phyloP scores from a whole-genome alignment of 2,797 vertebrate species.

The Pangasius djambal region DNA sequence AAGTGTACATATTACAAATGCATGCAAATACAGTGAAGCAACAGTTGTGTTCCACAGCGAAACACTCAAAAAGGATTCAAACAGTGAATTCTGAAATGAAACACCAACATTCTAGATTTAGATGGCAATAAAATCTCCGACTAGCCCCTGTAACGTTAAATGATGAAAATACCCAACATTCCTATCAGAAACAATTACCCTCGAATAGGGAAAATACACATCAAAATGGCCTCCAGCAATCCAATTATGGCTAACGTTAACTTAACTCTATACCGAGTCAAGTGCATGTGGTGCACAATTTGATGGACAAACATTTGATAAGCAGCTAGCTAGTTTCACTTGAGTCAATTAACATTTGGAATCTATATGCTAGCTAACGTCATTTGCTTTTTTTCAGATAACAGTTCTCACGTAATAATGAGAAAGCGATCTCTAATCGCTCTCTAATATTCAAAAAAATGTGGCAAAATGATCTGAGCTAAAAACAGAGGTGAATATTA shows the following conservation, averaged over 20 bases:
- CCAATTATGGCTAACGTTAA: slow-evolving; percentile 1
- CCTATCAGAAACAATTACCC: background rate
- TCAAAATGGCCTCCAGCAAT: background rate
- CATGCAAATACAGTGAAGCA: background rate
- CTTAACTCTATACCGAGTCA: slow-evolving; percentile 1
- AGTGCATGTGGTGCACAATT: slow-evolving; percentile 27
- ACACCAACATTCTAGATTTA: slow-evolving; percentile 23
- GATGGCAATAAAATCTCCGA: background rate
- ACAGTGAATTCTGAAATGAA: slow-evolving; percentile 7
- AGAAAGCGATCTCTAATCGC: too few relatives aligned
- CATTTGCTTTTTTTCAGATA: too few relatives aligned
- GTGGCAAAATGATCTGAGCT: too few relatives aligned
- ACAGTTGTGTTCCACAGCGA: background rate
- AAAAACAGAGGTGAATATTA: background rate
- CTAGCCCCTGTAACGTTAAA: background rate
- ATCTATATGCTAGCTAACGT: slow-evolving; percentile 17
- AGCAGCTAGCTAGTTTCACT: background rate
- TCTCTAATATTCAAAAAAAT: too few relatives aligned
- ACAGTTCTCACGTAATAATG: too few relatives aligned
- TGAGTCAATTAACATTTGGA: background rate
- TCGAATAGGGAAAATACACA: background rate
- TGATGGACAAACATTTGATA: slow-evolving; percentile 9
- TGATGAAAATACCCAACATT: background rate
- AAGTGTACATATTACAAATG: background rate
- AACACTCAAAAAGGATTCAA: background rate